These are phyloP conservation scores for Paratrypauchen microcephalus DNA, from an alignment of 2,797 vertebrate species.

Conservation along the genomic window DNA sequence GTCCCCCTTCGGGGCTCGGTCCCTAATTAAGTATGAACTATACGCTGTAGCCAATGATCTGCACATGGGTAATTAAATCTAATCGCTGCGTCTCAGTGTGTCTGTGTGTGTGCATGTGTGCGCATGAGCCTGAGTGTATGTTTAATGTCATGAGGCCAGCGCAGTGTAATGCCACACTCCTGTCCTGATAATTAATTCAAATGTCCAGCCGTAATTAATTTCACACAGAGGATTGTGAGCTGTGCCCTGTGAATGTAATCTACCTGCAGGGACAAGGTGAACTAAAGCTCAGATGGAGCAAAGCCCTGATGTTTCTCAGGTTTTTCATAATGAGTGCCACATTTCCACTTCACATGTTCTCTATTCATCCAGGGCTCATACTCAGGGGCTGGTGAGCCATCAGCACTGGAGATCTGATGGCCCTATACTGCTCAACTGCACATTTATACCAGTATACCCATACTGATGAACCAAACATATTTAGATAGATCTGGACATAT, in stretches of 20 bases:
- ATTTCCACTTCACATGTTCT: not conserved
- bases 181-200: constrained; percentile 71
- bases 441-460: not conserved
- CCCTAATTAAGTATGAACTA: constrained; percentile 59
- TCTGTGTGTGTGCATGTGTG: constrained; percentile 25
- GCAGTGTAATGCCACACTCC: constrained; percentile 61
- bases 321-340: constrained; percentile 5
- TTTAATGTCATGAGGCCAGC: constrained; percentile 63
- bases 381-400: not conserved
- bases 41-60: constrained; percentile 54
- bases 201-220: constrained; percentile 71
- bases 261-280: constrained; percentile 21
- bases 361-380: not conserved
- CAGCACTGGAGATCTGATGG: not conserved
- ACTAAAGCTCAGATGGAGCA: constrained; percentile 10
- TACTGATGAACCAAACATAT: not conserved
- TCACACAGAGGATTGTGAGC: constrained; percentile 55
- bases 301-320: constrained; percentile 16
- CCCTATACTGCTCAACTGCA: not conserved
- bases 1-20: too few species aligned
- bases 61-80: constrained; percentile 64
- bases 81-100: constrained; percentile 42
- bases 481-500: too few species aligned
- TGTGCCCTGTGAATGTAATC: constrained; percentile 54
- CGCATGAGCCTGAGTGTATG: constrained; percentile 27